Conservation (phyloP, 2,888 invertebrate species). For the Thera britannica region DNA sequence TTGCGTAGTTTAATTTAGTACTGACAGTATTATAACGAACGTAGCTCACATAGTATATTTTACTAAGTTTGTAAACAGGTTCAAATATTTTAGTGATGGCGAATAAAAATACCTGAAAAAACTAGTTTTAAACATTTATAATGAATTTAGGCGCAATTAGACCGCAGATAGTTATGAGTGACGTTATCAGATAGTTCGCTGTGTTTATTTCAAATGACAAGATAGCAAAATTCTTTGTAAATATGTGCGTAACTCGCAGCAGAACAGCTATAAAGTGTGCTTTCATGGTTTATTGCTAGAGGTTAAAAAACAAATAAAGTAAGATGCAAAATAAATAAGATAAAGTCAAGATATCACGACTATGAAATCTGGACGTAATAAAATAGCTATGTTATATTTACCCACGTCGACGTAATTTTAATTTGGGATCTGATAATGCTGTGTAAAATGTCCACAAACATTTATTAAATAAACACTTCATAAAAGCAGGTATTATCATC, state of each 20-base stretch:
- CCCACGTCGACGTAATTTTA: background rate
- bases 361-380: background rate
- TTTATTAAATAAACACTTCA: no score
- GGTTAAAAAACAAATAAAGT: background rate
- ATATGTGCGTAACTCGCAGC: background rate
- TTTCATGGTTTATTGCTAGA: background rate
- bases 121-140: slow-evolving; percentile 26
- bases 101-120: slow-evolving; percentile 7
- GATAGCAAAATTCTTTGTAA: slow-evolving; percentile 8
- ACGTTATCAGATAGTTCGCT: slow-evolving; percentile 21
- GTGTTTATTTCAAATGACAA: slow-evolving; percentile 10
- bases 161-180: slow-evolving; percentile 40
- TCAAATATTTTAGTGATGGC: background rate
- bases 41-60: no score
- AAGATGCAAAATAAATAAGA: background rate
- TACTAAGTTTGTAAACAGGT: background rate
- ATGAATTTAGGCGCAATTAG: slow-evolving; percentile 54
- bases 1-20: slow-evolving; percentile 14
- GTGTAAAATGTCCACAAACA: no score
- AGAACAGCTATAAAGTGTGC: background rate
- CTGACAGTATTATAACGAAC: slow-evolving; percentile 7
- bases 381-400: background rate
- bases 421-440: no score
- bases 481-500: no score
- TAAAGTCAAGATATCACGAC: background rate